Conservation (phyloP, 2,888 invertebrate species). For the Pterobdella sp. region DNA sequence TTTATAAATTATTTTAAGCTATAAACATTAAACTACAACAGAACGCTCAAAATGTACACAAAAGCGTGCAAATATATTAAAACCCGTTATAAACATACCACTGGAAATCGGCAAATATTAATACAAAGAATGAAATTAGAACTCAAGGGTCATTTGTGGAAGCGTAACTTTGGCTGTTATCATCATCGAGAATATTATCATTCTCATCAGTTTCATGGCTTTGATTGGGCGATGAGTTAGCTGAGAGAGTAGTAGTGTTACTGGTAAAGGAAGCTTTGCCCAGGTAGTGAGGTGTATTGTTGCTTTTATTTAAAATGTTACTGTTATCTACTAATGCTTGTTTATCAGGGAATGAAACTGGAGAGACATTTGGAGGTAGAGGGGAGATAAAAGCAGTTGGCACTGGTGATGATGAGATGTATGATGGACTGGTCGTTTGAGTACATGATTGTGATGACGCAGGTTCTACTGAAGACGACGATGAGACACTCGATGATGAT, state of each 20-base stretch:
- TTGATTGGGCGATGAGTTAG: neutral
- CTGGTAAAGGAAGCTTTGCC: constrained; percentile 8
- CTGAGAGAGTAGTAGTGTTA: neutral
- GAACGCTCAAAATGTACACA: no score
- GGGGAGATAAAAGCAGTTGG: neutral
- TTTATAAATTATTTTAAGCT: no score
- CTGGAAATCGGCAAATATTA: no score
- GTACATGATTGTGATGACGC: neutral
- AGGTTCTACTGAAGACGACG: constrained; percentile 3
- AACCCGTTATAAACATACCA: no score
- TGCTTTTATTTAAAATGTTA: constrained; percentile 7
- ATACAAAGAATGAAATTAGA: no score
- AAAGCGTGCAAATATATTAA: no score
- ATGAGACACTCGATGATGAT: constrained; percentile 2
- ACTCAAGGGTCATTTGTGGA: no score
- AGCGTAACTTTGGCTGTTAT: neutral
- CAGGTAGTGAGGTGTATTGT: neutral
- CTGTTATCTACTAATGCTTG: neutral
- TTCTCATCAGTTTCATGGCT: neutral
- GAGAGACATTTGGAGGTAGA: neutral
- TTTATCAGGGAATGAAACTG: neutral
- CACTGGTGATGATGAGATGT: neutral
- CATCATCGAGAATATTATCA: constrained; percentile 3
- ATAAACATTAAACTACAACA: no score
- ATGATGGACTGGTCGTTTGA: neutral